phyloP scores from a whole-genome alignment of 2,797 vertebrate genomes.

The Leptatherina wallacei region DNA sequence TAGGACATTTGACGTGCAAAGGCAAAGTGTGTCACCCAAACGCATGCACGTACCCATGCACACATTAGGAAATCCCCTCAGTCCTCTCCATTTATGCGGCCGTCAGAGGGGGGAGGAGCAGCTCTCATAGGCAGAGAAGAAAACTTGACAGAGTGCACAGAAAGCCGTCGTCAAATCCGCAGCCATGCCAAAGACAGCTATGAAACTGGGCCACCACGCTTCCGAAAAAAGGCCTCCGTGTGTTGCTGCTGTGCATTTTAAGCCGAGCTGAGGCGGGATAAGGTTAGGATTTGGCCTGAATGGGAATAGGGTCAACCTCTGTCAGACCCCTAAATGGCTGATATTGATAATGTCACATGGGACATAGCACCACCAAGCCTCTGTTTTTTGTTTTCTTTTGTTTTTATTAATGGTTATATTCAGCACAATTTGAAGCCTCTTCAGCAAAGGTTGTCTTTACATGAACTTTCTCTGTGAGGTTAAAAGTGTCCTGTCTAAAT shows the following conservation, averaged over 20 bases:
- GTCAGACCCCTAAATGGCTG: constrained; percentile 8
- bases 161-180: constrained; percentile 55
- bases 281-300: constrained; percentile 48
- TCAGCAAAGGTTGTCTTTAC: not conserved
- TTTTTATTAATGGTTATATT: not conserved
- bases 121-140: constrained; percentile 46
- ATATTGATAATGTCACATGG: constrained; percentile 23
- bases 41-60: constrained; percentile 22
- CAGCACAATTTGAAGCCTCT: constrained; percentile 9
- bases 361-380: not conserved
- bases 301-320: constrained; percentile 49
- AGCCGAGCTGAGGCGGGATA: constrained; percentile 48
- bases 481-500: not conserved
- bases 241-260: constrained; percentile 50
- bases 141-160: constrained; percentile 42
- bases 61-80: constrained; percentile 69
- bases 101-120: constrained; percentile 36
- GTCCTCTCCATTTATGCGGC: constrained; percentile 52
- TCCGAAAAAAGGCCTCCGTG: constrained; percentile 56
- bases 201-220: constrained; percentile 59
- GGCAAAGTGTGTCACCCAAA: constrained; percentile 67
- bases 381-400: not conserved
- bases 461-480: not conserved
- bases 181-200: constrained; percentile 55
- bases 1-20: constrained; percentile 61